phyloP scores from a whole-genome alignment of 2,797 vertebrate species.

The Sebastiscus albofasciatus region DNA sequence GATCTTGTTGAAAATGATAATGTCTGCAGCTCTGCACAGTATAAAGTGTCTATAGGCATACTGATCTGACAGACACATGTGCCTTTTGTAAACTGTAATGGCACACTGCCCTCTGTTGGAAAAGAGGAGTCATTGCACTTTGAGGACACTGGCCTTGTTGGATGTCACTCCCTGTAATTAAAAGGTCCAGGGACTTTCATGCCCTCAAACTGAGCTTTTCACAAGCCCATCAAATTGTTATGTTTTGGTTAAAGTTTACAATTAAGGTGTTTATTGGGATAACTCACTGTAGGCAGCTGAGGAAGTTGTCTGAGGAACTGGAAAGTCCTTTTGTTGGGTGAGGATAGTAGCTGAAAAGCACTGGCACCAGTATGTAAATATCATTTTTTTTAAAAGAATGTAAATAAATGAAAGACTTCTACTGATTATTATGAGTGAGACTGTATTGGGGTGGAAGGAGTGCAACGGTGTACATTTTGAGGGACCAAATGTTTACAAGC shows the following conservation, averaged over 20 bases:
- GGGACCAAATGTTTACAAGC: not conserved
- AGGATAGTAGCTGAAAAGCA: not conserved
- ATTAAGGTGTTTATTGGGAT: not conserved
- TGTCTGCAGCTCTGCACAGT: slow-evolving; percentile 17
- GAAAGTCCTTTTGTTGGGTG: not conserved
- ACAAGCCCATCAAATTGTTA: not conserved
- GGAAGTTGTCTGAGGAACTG: not conserved
- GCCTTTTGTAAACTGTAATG: slow-evolving; percentile 63
- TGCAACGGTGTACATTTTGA: not conserved
- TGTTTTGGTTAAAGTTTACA: not conserved
- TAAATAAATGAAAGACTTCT: slow-evolving; percentile 38
- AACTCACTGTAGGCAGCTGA: not conserved
- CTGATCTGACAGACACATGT: slow-evolving; percentile 32
- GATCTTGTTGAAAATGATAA: not conserved
- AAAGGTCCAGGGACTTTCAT: slow-evolving; percentile 1
- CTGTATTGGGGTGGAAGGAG: not conserved
- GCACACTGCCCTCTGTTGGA: slow-evolving; percentile 65
- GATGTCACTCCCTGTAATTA: not conserved
- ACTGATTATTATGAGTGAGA: not conserved
- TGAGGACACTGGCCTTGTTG: slow-evolving; percentile 20
- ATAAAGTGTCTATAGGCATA: not conserved
- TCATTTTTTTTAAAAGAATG: slow-evolving; percentile 13
- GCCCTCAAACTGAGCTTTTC: not conserved
- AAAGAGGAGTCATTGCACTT: slow-evolving; percentile 41
- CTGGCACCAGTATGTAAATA: slow-evolving; percentile 37